Base-by-base conservation (phyloP, 2,888 invertebrate species). In the Drosophila rellima region DNA sequence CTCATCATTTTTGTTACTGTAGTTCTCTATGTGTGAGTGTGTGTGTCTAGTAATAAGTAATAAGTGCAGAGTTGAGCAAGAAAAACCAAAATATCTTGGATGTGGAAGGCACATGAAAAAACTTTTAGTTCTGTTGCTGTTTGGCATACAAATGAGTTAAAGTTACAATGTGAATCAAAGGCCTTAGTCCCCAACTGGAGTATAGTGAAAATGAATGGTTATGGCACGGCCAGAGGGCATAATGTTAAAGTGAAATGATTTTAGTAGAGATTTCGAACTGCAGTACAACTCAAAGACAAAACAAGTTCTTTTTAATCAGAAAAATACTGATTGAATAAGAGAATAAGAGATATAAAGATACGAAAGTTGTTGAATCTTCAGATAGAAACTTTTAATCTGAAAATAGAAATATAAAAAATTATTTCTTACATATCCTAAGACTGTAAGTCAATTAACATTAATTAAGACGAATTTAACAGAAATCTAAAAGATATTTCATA, bases 101-200 rank as follows among this genome's bases (percentile, higher is more conserved):
- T 37, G 65, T 48, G 65, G 66, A 62, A 45, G 50, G 74, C 76
- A 75, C 74, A 86, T 71, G 80, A 71, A 78, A 76, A 79, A 89
- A 89, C 83, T 87, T 87, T 87, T 85, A 85, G 88, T 82, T 86
- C 63, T 62, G 42, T 67, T 79, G 78, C 77, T 89, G 87, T 73
- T 83, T 78, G 78, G 87, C 87, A 87, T 87, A 87, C 90, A 83
- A 87, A 87, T 87, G 89, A 87, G 88, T 79, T 89, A 82, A 82
- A 84, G 84, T 83, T 88, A 68, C 70, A 67, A 59, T 51, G 45
- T 15, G 47, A 31, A 10, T 55, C 54, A 1, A 37, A 17, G 29
- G 17, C n/a, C 42, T 44, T 17, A 44, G 40, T 44, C 6, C 10
- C 37, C 33, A 56, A 18, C 60, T 35, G 33, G 51, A 78, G 78